Evolutionary conservation across 2,888 invertebrate genomes (phyloP), one percentile per base, ranked within the genome.

Genomic region (Linhomoeus sp.): DNA sequence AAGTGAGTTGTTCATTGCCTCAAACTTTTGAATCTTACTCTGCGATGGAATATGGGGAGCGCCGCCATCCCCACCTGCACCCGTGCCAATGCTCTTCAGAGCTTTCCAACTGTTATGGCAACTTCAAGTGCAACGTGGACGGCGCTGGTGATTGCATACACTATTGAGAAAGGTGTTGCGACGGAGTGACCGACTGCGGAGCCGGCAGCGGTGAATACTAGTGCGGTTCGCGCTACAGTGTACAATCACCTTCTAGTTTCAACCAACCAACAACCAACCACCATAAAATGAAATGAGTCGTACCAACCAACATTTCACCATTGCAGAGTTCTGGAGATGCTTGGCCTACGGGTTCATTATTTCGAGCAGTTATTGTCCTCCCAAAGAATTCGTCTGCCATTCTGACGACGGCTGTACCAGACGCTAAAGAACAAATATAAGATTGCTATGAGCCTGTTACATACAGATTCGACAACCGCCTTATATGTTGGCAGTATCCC

Each of bases 401-500:
- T 79, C 80, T 1, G 85, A 88, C 57, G 77, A 82, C 58, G 92
- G 92, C 67, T 94, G 94, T 62, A 79, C 76, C 0, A 92, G 94
- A 63, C 76, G 76, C 14, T n/a, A n/a, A n/a, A n/a, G 83, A 81
- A 0, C 94, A 94, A 63, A 94, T 94, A 68, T 69, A 72, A 38
- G 75, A 77, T 56, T 92, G 90, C 58, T 67, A 72, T 72, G 65
- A 66, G 67, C 25, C 35, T 23, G 12, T 14, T 20, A 12, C 37
- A 12, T 37, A 12, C 17, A 17, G 19, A 37, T 12, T 15, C n/a
- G n/a, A n/a, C n/a, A n/a, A n/a, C n/a, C n/a, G n/a, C n/a, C n/a
- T n/a, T n/a, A n/a, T n/a, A n/a, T n/a, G 9, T 15, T 12, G 33
- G 33, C 9, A 9, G 9, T 33, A 12, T 33, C 9, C 9, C 33